phyloP scores from a whole-genome alignment of 2,797 vertebrate species.

The Fratercula arctica region DNA sequence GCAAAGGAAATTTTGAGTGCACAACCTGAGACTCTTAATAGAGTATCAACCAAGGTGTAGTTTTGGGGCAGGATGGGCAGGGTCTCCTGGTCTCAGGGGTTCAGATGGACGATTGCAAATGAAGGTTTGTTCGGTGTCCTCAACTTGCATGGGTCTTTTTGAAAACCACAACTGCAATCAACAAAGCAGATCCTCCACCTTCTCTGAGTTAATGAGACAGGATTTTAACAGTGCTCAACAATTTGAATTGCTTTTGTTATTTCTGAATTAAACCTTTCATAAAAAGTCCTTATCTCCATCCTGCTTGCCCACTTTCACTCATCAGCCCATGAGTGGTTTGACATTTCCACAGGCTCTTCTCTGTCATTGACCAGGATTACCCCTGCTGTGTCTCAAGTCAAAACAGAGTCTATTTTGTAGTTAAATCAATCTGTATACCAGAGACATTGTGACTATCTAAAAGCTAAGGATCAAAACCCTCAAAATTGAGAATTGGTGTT shows the following conservation, averaged over 20 bases:
- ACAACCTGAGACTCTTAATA: neutral
- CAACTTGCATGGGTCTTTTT: neutral
- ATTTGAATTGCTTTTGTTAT: slow-evolving; percentile 25
- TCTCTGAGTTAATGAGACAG: neutral
- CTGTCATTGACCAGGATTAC: neutral
- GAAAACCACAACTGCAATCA: neutral
- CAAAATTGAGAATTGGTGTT: neutral
- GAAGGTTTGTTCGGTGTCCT: neutral
- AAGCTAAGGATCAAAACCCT: neutral
- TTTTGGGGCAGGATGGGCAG: neutral
- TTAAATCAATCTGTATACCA: neutral
- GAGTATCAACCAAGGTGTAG: neutral
- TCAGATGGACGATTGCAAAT: neutral
- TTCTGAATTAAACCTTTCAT: neutral
- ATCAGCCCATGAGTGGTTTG: slow-evolving; percentile 1
- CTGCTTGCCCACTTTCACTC: neutral
- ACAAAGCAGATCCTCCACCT: neutral
- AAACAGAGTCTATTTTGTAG: neutral
- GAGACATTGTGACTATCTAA: neutral
- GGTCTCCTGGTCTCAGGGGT: neutral
- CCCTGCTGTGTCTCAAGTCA: neutral
- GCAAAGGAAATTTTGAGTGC: neutral
- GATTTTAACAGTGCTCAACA: neutral
- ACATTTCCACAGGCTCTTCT: slow-evolving; percentile 25
- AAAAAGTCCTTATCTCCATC: neutral